A percentile compares a stretch with the other conserved stretches of the same genome.
Conservation (phyloP, 2,888 invertebrate genomes). For the Epinotia nisella region DNA sequence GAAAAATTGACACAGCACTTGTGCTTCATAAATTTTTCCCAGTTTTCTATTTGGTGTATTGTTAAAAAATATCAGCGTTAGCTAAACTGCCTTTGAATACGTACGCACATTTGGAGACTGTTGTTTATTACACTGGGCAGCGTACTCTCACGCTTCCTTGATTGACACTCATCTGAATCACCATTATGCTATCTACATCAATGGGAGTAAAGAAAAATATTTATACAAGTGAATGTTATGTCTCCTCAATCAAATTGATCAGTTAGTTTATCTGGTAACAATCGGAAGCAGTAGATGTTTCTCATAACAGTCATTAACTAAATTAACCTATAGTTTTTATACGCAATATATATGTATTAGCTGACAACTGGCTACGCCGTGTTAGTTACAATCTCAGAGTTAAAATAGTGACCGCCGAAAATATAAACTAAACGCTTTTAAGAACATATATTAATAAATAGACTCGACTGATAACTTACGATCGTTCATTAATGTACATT, state of each 20-base stretch:
- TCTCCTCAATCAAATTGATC: conserved; percentile 64
- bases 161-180: conserved; percentile 58
- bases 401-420: neutral
- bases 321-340: conserved; percentile 26
- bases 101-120: conserved; percentile 18
- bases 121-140: conserved; percentile 45
- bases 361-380: neutral
- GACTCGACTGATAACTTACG: neutral
- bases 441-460: neutral
- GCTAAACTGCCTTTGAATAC: neutral
- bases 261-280: conserved; percentile 53
- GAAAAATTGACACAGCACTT: too few species aligned
- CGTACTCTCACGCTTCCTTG: conserved; percentile 62
- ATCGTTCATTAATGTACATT: too few species aligned
- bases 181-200: conserved; percentile 58
- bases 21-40: neutral
- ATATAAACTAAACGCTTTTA: neutral
- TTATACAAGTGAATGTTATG: conserved; percentile 67
- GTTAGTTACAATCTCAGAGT: neutral
- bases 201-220: conserved; percentile 73
- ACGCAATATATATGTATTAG: neutral
- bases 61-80: neutral
- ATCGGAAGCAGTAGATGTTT: conserved; percentile 58
- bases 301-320: conserved; percentile 58
- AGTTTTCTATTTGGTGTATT: neutral